Evolutionary conservation across 1,140 invertebrate species (phyloP).

Genomic region (Drosophila burlai): DNA sequence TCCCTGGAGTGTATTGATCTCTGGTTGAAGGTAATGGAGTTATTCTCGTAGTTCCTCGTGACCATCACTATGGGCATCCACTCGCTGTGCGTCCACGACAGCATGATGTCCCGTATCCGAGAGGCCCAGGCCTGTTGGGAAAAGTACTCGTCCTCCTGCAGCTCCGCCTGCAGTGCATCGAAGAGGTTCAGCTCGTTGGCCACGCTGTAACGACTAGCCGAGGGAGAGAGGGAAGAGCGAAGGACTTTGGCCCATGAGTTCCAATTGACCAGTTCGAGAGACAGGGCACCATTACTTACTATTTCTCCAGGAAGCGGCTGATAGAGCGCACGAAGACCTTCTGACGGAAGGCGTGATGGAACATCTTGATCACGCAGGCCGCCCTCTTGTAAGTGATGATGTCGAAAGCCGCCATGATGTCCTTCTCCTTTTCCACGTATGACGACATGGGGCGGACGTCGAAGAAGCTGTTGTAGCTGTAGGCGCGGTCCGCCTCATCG

Average conservation of each 20-base stretch:
- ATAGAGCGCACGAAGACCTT: constrained; percentile 82
- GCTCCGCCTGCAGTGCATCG: constrained; percentile 85
- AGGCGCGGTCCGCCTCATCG: constrained; percentile 82
- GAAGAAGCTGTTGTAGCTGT: constrained; percentile 85
- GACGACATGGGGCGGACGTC: constrained; percentile 90
- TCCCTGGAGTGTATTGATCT: constrained; percentile 65
- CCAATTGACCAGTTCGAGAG: constrained; percentile 69
- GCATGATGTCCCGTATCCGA: constrained; percentile 82
- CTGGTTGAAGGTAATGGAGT: constrained; percentile 85
- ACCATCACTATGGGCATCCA: constrained; percentile 86
- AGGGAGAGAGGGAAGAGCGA: constrained; percentile 36
- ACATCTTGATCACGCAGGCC: constrained; percentile 86
- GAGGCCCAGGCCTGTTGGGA: constrained; percentile 48
- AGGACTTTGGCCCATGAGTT: constrained; percentile 76
- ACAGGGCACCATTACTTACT: constrained; percentile 73
- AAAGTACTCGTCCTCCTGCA: constrained; percentile 75
- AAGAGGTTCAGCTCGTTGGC: constrained; percentile 74
- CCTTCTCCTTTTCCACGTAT: constrained; percentile 88
- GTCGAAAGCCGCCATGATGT: constrained; percentile 92
- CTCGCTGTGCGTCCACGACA: constrained; percentile 86
- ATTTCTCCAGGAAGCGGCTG: constrained; percentile 69
- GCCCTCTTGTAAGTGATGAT: constrained; percentile 91
- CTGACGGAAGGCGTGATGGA: constrained; percentile 84
- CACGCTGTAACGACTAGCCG: constrained; percentile 71
- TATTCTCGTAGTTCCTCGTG: constrained; percentile 85